Evolutionary conservation across 2,797 vertebrate species (phyloP).

Genomic region (Numenius phaeopus): DNA sequence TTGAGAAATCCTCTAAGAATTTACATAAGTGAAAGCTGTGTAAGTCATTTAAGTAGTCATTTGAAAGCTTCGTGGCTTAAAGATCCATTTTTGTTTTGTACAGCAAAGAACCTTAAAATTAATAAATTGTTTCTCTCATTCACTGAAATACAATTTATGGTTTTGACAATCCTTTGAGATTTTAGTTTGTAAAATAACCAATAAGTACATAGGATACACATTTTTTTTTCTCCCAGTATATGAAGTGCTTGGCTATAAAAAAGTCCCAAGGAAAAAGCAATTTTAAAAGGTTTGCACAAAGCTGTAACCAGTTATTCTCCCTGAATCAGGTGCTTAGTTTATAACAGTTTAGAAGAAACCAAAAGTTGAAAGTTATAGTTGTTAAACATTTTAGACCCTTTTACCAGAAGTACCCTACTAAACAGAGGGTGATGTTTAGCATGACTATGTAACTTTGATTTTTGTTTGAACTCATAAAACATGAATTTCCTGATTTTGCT

Average conservation of each 20-base stretch:
- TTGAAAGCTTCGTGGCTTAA: not conserved
- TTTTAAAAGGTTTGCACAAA: not conserved
- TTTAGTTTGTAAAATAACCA: not conserved
- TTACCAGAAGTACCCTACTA: constrained; percentile 8
- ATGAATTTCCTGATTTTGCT: constrained; percentile 73
- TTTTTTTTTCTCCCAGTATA: fast-evolving
- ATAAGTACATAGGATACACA: not conserved
- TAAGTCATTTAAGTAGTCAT: not conserved
- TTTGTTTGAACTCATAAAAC: constrained; percentile 71
- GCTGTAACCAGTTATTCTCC: not conserved
- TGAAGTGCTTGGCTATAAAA: not conserved
- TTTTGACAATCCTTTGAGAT: not conserved
- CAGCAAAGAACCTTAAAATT: not conserved
- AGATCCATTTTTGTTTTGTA: not conserved
- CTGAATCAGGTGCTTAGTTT: constrained; percentile 12
- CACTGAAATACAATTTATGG: not conserved
- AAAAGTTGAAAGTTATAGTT: constrained; percentile 10
- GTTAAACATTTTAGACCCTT: constrained; percentile 37
- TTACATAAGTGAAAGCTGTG: not conserved
- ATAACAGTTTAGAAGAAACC: constrained; percentile 36
- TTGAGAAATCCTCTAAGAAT: not conserved
- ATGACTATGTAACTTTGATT: constrained; percentile 63
- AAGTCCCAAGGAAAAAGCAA: not conserved
- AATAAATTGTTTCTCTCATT: not conserved
- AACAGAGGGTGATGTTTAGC: constrained; percentile 42